Percentiles rank a stretch among this genome's conserved stretches.
Conservation (phyloP, 2,888 invertebrate genomes). For the Heliconius ismenius region DNA sequence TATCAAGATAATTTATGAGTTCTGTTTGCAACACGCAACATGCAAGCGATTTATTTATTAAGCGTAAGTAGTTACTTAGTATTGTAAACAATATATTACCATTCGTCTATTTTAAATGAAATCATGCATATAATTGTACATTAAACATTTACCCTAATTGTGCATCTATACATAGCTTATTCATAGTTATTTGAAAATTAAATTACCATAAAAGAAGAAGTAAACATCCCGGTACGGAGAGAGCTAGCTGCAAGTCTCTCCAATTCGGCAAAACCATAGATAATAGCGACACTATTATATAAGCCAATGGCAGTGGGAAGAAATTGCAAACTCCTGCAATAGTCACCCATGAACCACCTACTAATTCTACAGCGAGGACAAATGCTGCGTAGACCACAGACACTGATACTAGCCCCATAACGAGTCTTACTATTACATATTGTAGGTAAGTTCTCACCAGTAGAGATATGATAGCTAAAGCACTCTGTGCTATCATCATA, state of each 20-base stretch:
- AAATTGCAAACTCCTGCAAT: constrained; percentile 90
- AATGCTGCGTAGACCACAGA: constrained; percentile 91
- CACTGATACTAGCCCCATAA: constrained; percentile 89
- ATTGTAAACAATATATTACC: background rate
- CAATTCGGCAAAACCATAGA: constrained; percentile 88
- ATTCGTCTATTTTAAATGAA: too few relatives aligned
- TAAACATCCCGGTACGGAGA: constrained; percentile 87
- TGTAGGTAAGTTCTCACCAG: constrained; percentile 87
- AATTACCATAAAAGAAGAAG: constrained; percentile 85
- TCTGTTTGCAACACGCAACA: background rate
- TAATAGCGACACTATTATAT: constrained; percentile 87
- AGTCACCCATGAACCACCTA: constrained; percentile 90
- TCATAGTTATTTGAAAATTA: background rate
- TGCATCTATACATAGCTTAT: background rate
- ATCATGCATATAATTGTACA: too few relatives aligned
- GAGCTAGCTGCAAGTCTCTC: constrained; percentile 86
- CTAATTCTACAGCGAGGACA: constrained; percentile 89
- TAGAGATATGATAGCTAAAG: constrained; percentile 85
- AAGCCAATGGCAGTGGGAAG: constrained; percentile 89
- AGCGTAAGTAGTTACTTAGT: background rate
- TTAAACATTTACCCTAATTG: too few relatives aligned
- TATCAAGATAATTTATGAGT: background rate
- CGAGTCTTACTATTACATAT: constrained; percentile 85
- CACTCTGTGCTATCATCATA: constrained; percentile 86
- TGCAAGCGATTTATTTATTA: background rate